phyloP scores from a whole-genome alignment of 2,113 vertebrate genomes.

The Callipepla californica region DNA sequence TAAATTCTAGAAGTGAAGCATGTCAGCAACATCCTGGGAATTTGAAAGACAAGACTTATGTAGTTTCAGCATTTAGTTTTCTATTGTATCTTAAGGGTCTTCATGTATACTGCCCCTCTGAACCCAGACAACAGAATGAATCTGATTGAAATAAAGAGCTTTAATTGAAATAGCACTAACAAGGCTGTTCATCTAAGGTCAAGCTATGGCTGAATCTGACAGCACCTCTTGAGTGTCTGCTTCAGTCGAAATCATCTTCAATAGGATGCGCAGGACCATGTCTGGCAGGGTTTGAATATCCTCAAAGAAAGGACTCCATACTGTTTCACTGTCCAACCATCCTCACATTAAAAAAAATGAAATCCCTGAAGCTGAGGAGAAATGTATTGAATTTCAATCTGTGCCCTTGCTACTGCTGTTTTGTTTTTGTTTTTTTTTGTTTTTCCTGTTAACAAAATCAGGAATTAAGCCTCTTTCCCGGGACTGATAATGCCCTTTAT shows the following conservation, averaged over 20 bases:
- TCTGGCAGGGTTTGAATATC: background rate
- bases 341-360: background rate
- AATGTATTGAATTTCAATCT: background rate
- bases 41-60: background rate
- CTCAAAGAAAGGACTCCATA: background rate
- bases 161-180: background rate
- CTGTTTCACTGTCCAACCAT: background rate
- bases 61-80: background rate
- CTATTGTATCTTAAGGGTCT: background rate
- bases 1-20: background rate
- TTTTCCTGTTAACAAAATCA: background rate
- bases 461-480: background rate
- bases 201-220: background rate
- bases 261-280: background rate
- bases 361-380: background rate
- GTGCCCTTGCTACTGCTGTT: background rate
- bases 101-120: background rate
- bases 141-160: slow-evolving; percentile 32
- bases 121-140: background rate
- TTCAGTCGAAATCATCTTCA: background rate
- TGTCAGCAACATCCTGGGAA: background rate
- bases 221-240: background rate
- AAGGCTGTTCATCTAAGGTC: slow-evolving; percentile 9
- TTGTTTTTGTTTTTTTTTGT: background rate
- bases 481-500: background rate